A percentile compares a stretch with the other conserved stretches of the same genome.
Evolutionary conservation across 2,113 vertebrate species (phyloP).

Genomic region (Gopherus flavomarginatus): DNA sequence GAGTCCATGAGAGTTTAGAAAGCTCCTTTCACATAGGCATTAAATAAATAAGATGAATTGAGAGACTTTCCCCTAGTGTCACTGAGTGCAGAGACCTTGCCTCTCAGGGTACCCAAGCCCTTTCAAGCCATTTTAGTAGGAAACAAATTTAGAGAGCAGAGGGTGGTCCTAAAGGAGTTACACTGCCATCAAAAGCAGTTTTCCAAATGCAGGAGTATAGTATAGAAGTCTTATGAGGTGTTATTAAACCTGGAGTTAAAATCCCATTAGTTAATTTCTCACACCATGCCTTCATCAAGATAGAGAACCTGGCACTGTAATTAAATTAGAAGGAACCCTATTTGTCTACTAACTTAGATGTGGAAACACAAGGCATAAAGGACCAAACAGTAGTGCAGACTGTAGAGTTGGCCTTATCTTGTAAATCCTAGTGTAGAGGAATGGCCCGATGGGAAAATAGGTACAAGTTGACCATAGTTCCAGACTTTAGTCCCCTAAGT

Average conservation of each 20-base stretch:
- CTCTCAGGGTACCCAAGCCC: neutral
- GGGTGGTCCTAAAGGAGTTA: neutral
- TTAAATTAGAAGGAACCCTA: neutral
- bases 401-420: neutral
- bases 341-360: neutral
- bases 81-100: neutral
- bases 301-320: neutral
- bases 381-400: neutral
- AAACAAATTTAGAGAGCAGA: neutral
- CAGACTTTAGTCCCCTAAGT: neutral
- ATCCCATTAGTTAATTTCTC: neutral
- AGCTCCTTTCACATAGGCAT: neutral
- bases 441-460: too few relatives aligned
- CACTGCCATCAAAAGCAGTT: neutral
- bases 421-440: too few relatives aligned
- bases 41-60: neutral
- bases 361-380: neutral
- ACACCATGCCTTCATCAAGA: neutral
- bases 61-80: neutral
- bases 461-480: too few relatives aligned
- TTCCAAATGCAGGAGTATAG: neutral
- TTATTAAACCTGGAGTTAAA: neutral
- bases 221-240: neutral
- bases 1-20: neutral
- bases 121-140: neutral